phyloP scores from a whole-genome alignment of 2,113 vertebrate genomes.

The Numida meleagris region DNA sequence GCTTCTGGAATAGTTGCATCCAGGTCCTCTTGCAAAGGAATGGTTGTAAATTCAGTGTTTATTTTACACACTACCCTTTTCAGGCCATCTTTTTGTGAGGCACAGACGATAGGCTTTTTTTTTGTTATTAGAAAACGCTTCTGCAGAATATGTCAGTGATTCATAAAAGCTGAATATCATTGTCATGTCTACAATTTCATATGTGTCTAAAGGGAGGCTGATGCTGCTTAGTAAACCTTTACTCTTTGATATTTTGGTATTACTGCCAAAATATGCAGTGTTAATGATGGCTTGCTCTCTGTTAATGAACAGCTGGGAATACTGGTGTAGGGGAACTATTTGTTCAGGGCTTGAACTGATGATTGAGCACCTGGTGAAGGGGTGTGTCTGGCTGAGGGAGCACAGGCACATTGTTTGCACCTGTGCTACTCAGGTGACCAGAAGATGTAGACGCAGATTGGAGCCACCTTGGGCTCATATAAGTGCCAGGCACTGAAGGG shows the following conservation, averaged over 20 bases:
- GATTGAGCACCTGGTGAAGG: too few species aligned
- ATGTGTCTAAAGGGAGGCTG: neutral
- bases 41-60: neutral
- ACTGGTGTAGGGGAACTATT: neutral
- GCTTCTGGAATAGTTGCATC: neutral
- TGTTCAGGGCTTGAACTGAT: too few species aligned
- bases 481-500: too few species aligned
- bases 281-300: neutral
- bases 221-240: neutral
- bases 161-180: fast-evolving
- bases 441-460: too few species aligned
- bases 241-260: neutral
- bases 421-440: too few species aligned
- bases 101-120: neutral
- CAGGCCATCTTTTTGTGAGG: neutral
- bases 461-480: too few species aligned
- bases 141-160: neutral
- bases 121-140: neutral
- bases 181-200: neutral
- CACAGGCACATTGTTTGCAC: too few species aligned
- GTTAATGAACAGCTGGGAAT: neutral
- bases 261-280: neutral
- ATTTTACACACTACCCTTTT: neutral
- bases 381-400: too few species aligned
- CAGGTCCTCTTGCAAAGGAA: neutral